Percentiles rank a stretch among this genome's conserved stretches.
phyloP scores from a whole-genome alignment of 2,888 invertebrate species.

The Eilema depressum region DNA sequence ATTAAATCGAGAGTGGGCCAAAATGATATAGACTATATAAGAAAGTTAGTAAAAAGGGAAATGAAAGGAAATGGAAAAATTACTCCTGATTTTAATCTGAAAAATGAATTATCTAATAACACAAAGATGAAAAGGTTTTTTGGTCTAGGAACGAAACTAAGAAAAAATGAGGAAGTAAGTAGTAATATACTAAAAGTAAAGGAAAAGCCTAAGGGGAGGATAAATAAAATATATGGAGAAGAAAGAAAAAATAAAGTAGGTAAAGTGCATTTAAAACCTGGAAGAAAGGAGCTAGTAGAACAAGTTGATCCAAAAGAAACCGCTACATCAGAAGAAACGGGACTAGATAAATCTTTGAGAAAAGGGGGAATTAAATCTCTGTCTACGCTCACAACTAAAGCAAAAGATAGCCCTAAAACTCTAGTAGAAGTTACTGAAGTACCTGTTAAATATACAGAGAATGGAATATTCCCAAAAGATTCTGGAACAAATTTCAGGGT shows the following conservation, averaged over 20 bases:
- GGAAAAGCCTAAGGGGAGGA: background rate
- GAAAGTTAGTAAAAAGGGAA: slow-evolving; percentile 48
- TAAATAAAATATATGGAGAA: background rate
- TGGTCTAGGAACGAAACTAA: background rate
- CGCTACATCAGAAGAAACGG: background rate
- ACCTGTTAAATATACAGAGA: background rate
- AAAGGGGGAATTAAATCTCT: background rate
- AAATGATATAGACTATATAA: slow-evolving; percentile 66
- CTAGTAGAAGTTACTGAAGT: background rate
- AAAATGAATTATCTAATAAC: background rate
- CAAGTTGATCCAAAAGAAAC: background rate
- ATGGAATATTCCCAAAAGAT: background rate
- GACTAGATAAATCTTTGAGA: background rate
- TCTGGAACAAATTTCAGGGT: background rate
- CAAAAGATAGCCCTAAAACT: background rate
- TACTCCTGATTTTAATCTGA: background rate
- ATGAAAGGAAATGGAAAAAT: background rate
- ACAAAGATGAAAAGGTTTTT: background rate
- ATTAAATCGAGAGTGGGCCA: slow-evolving; percentile 52
- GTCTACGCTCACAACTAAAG: background rate
- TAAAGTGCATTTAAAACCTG: background rate
- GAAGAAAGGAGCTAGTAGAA: background rate
- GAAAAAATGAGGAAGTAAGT: background rate
- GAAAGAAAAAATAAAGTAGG: background rate
- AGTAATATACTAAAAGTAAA: background rate